Conservation (phyloP, 2,888 invertebrate species). For the Orthonychiurus folsomi region DNA sequence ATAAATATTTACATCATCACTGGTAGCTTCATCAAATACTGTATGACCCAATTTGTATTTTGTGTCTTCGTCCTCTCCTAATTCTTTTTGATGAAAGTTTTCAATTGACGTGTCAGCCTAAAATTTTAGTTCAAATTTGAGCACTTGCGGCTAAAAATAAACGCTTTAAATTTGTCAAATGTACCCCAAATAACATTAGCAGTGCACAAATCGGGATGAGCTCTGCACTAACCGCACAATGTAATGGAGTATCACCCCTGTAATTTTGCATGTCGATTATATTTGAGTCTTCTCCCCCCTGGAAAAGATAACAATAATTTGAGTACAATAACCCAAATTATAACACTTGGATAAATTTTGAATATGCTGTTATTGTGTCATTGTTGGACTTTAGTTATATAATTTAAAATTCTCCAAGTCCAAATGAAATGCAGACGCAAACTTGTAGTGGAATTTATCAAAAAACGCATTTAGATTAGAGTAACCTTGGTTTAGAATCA, state of each 20-base stretch:
- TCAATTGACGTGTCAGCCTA: slow-evolving; percentile 31
- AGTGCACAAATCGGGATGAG: slow-evolving; percentile 29
- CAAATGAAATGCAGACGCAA: too few relatives aligned
- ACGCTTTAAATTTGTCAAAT: not conserved
- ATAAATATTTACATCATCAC: slow-evolving; percentile 24
- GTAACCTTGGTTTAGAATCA: too few relatives aligned
- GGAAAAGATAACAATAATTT: not conserved
- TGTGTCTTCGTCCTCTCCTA: slow-evolving; percentile 22
- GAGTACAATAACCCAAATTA: too few relatives aligned
- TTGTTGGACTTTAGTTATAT: too few relatives aligned
- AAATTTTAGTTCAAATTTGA: slow-evolving; percentile 8
- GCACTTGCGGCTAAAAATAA: slow-evolving; percentile 1
- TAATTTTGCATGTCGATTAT: slow-evolving; percentile 36
- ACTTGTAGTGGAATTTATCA: too few relatives aligned
- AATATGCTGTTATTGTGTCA: too few relatives aligned
- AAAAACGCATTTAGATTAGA: too few relatives aligned
- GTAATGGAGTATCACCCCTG: slow-evolving; percentile 34
- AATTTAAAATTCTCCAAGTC: too few relatives aligned
- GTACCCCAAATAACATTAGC: slow-evolving; percentile 28
- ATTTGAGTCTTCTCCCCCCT: slow-evolving; percentile 11
- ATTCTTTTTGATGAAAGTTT: slow-evolving; percentile 28
- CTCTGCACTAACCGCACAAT: slow-evolving; percentile 29
- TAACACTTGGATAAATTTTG: too few relatives aligned
- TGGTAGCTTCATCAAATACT: slow-evolving; percentile 30
- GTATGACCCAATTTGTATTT: slow-evolving; percentile 30